Conservation (phyloP, 2,797 vertebrate species). For the Gorsachius magnificus region DNA sequence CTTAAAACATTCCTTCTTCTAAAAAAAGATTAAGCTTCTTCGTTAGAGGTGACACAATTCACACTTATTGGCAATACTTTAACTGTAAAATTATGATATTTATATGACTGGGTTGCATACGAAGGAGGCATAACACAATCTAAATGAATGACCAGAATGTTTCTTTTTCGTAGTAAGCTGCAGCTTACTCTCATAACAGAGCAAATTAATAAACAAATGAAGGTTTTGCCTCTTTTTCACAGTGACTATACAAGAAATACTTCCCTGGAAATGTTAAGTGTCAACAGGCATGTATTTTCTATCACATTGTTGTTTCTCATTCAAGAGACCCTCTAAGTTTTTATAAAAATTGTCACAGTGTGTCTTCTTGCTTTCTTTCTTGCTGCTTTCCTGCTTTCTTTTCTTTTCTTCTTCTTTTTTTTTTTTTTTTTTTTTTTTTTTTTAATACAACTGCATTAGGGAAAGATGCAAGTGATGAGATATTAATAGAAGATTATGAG, state of each 20-base stretch:
- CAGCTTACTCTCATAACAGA: not conserved
- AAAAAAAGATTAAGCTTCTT: not conserved
- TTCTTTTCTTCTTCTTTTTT: not conserved
- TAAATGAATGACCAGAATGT: not conserved
- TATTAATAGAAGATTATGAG: conserved; percentile 39
- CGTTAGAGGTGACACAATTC: not conserved
- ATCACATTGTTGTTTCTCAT: conserved; percentile 8
- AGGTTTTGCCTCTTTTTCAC: not conserved
- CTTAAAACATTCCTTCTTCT: not conserved
- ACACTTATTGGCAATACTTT: not conserved
- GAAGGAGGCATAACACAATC: not conserved
- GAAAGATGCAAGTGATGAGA: not conserved
- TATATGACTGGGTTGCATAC: not conserved
- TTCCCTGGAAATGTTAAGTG: conserved; percentile 10
- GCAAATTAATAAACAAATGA: not conserved
- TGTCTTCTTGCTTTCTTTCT: not conserved
- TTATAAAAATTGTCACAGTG: not conserved
- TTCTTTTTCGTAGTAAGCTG: not conserved
- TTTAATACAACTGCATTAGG: not conserved
- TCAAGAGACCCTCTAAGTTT: not conserved
- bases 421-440: not conserved
- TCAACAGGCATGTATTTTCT: not conserved
- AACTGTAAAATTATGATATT: not conserved
- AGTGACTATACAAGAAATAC: not conserved
- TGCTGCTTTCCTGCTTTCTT: not conserved